Evolutionary conservation across 2,113 vertebrate species (phyloP), one percentile per base, ranked within the genome.

Genomic region (Fulica atra): DNA sequence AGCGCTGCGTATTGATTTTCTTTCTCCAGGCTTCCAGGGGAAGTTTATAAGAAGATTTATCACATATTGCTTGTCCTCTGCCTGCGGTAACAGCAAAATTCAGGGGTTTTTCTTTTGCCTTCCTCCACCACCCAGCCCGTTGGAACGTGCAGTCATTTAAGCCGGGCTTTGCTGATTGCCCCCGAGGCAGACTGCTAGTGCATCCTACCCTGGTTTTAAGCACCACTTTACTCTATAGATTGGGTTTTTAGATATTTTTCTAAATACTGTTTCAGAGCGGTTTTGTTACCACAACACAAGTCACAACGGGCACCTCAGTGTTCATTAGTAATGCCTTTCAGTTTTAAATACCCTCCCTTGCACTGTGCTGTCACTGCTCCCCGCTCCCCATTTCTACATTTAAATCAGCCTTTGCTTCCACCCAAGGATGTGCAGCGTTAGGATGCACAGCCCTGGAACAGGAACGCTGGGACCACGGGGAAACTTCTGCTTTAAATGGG

Each of bases 291-390:
- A 72, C 31, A 51, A 65, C 77, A 89, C 38, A 87, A 96, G 92
- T 82, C 77, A 87, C 76, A 86, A 83, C 82, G 28, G 54, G 53
- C 83, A 81, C 90, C 94, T 92, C 95, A 42, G 2, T 79, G 54
- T 71, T 92, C 81, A 90, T 94, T 83, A 92, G 92, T 57, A 60
- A 92, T 65, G 96, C 95, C 83, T 94, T 92, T 86, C 88, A 83
- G 0, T 88, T 81, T 33, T n/a, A 84, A 89, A 88, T 76, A 48
- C 89, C 40, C 70, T 93, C 92, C 93, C 96, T 93, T 82, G 86
- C 83, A 51, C 61, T 76, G 35, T 26, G 63, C 53, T 91, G 91
- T 80, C 54, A 83, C 66, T 65, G 81, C 81, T 92, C 53, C 3
- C 77, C 31, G 13, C 95, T 94, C 72, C 65, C 28, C 13, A 69